Evolutionary conservation across 2,113 vertebrate genomes (phyloP).

Genomic region (Grus americana): DNA sequence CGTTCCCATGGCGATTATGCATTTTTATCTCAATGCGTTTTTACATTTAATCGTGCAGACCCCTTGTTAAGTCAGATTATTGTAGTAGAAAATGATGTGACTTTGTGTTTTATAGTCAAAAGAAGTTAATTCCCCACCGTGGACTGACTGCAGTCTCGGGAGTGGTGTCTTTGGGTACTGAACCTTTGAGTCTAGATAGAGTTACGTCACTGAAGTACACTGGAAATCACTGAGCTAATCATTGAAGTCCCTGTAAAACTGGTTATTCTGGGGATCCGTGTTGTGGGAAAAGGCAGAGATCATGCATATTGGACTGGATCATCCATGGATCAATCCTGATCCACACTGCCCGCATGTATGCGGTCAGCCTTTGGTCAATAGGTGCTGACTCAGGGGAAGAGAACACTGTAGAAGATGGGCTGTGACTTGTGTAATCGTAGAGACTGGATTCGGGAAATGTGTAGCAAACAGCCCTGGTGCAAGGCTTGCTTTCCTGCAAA

Average conservation of each 20-base stretch:
- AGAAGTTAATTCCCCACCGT: neutral
- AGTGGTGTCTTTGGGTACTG: neutral
- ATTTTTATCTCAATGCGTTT: neutral
- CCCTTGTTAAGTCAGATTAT: neutral
- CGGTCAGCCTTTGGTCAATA: neutral
- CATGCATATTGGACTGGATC: neutral
- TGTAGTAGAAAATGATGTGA: neutral
- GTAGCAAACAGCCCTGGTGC: neutral
- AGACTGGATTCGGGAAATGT: neutral
- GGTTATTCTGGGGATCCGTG: neutral
- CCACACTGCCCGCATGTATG: rapidly evolving
- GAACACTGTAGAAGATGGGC: rapidly evolving
- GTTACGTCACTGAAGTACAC: neutral
- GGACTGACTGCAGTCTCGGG: neutral
- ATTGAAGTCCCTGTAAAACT: neutral
- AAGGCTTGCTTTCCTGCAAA: neutral
- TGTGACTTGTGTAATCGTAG: rapidly evolving
- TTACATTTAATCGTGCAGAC: neutral
- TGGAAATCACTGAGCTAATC: neutral
- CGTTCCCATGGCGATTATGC: neutral
- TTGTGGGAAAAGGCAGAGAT: neutral
- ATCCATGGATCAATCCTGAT: neutral
- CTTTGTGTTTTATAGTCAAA: neutral
- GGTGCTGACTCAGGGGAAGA: neutral
- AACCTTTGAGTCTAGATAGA: neutral